Conservation (phyloP, 1,140 invertebrate species). For the Plodia interpunctella region DNA sequence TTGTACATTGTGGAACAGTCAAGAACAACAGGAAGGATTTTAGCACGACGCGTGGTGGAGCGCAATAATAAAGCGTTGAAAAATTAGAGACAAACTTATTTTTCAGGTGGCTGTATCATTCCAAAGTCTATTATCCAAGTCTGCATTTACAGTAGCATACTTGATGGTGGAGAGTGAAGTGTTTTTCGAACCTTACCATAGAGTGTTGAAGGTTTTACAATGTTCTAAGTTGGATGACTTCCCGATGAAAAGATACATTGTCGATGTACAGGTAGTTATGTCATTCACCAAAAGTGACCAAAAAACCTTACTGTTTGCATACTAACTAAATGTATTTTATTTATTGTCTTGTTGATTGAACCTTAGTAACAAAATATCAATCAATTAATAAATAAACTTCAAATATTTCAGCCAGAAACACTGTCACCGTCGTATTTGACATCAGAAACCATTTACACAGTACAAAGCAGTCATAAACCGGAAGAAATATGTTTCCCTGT, state of each 20-base stretch:
- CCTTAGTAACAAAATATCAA: not conserved
- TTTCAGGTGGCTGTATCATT: conserved; percentile 57
- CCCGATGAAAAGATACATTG: conserved; percentile 81
- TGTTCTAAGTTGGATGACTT: conserved; percentile 70
- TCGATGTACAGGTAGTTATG: conserved; percentile 72
- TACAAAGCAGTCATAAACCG: conserved; percentile 22
- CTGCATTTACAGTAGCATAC: conserved; percentile 39
- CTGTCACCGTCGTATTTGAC: conserved; percentile 45
- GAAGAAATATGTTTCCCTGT: conserved; percentile 52
- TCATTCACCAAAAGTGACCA: too few relatives aligned
- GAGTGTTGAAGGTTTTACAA: conserved; percentile 80
- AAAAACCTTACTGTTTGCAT: too few relatives aligned
- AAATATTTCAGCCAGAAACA: conserved; percentile 42
- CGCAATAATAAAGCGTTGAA: too few relatives aligned
- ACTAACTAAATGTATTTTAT: too few relatives aligned
- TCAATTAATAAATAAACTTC: conserved; percentile 10
- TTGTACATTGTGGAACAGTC: too few relatives aligned
- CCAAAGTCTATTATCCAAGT: conserved; percentile 45
- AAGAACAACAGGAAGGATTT: too few relatives aligned
- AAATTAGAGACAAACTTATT: too few relatives aligned
- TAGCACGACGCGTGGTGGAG: too few relatives aligned
- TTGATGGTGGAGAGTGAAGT: conserved; percentile 82
- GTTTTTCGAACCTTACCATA: conserved; percentile 84
- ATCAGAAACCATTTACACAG: conserved; percentile 47
- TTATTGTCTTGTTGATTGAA: too few relatives aligned